A percentile compares a stretch with the other conserved stretches of the same genome.
phyloP scores from a whole-genome alignment of 2,888 invertebrate species.

The Lycophotia porphyrea region DNA sequence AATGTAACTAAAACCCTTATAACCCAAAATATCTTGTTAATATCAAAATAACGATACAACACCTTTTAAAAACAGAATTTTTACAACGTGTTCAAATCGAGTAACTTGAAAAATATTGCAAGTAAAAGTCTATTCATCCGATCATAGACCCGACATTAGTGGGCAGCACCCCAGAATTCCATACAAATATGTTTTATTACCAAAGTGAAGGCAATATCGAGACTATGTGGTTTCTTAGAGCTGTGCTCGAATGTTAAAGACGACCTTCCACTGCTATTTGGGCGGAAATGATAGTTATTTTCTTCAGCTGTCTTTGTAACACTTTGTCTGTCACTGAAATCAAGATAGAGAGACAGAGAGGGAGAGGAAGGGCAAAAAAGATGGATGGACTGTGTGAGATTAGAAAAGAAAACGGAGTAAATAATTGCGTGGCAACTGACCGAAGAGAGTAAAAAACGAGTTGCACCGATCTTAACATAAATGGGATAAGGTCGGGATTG shows the following conservation, averaged over 20 bases:
- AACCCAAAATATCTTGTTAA: neutral
- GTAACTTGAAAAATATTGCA: slow-evolving; percentile 5
- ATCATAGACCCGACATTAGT: slow-evolving; percentile 56
- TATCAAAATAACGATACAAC: neutral
- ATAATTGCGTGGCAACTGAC: neutral
- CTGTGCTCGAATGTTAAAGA: slow-evolving; percentile 33
- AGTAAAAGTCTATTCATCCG: slow-evolving; percentile 30
- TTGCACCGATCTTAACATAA: fast-evolving
- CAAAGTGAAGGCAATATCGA: slow-evolving; percentile 54
- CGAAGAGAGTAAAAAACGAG: neutral
- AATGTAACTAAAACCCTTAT: neutral
- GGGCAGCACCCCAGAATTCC: slow-evolving; percentile 42
- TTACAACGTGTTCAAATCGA: neutral
- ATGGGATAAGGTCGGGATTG: neutral
- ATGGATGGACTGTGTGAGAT: neutral
- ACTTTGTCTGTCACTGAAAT: no score
- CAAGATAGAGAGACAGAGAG: no score
- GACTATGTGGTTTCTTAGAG: slow-evolving; percentile 49
- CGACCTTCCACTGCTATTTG: neutral
- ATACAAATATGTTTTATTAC: slow-evolving; percentile 60
- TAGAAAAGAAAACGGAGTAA: neutral
- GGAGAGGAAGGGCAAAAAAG: neutral
- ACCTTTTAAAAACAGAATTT: neutral
- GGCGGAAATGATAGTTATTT: neutral
- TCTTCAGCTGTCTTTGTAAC: neutral